Conservation (phyloP, 2,888 invertebrate genomes). For the Pegoplata infirma region DNA sequence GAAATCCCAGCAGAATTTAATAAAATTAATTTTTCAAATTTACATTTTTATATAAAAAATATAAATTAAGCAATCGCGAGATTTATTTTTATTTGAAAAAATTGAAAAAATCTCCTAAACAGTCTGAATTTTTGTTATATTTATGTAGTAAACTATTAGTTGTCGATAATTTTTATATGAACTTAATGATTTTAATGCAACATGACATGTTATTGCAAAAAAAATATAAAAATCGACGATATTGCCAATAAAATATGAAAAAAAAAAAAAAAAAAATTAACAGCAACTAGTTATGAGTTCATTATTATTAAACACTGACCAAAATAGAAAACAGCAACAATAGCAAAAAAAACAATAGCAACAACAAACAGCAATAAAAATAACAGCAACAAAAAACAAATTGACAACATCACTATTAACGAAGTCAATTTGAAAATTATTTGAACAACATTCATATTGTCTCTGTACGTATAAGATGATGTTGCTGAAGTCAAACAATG, state of each 20-base stretch:
- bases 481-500: constrained; percentile 37
- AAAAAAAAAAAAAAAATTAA: constrained; percentile 16
- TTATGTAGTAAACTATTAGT: constrained; percentile 41
- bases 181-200: constrained; percentile 58
- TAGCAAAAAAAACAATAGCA: constrained; percentile 31
- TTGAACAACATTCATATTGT: constrained; percentile 47
- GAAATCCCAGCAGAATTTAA: too few species aligned
- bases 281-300: constrained; percentile 57
- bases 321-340: constrained; percentile 16
- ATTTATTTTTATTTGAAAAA: too few species aligned
- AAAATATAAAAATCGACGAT: too few species aligned
- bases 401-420: constrained; percentile 62
- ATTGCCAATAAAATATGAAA: constrained; percentile 27
- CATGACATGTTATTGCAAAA: constrained; percentile 62
- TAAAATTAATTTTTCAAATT: too few species aligned
- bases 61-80: too few species aligned
- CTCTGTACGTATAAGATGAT: constrained; percentile 24
- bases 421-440: constrained; percentile 48
- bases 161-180: constrained; percentile 59
- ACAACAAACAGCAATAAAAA: constrained; percentile 42
- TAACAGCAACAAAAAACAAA: constrained; percentile 51
- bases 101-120: too few species aligned
- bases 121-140: constrained; percentile 28
- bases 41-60: too few species aligned
- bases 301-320: constrained; percentile 42